These are phyloP conservation scores for Phytoseiulus persimilis DNA, from an alignment of 2,888 invertebrate species.

Conservation along the genomic window DNA sequence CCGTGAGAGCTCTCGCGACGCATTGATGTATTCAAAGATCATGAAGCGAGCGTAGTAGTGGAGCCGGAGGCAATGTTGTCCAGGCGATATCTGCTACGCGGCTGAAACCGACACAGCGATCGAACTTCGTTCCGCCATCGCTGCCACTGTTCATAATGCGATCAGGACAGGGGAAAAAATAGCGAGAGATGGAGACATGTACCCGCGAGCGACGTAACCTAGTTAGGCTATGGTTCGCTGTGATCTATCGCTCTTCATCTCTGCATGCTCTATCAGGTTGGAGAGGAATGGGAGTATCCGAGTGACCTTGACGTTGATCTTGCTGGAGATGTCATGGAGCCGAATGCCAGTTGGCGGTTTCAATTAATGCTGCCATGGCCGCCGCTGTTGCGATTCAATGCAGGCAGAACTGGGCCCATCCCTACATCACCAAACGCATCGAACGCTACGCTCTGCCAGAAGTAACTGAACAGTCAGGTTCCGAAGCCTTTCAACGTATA, in stretches of 20 bases:
- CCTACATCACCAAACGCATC: no score
- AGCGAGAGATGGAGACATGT: not conserved
- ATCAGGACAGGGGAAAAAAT: not conserved
- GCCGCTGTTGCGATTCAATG: no score
- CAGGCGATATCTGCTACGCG: not conserved
- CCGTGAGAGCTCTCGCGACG: not conserved
- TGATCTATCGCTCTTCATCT: not conserved
- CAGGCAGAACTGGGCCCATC: no score
- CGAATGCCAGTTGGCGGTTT: not conserved
- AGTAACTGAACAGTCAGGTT: no score
- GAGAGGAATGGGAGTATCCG: not conserved
- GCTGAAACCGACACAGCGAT: not conserved
- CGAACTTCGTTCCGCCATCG: not conserved
- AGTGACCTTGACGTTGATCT: not conserved
- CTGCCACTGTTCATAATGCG: not conserved
- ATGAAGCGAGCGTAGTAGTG: not conserved
- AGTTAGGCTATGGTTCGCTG: not conserved
- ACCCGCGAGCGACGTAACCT: not conserved
- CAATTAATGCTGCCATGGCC: not conserved
- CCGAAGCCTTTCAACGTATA: no score
- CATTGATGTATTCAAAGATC: not conserved
- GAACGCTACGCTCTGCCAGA: no score
- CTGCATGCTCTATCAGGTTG: not conserved
- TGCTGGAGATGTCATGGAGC: not conserved
- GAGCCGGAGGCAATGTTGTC: not conserved